phyloP scores from a whole-genome alignment of 1,140 invertebrate genomes.

The Drosophila watanabei region DNA sequence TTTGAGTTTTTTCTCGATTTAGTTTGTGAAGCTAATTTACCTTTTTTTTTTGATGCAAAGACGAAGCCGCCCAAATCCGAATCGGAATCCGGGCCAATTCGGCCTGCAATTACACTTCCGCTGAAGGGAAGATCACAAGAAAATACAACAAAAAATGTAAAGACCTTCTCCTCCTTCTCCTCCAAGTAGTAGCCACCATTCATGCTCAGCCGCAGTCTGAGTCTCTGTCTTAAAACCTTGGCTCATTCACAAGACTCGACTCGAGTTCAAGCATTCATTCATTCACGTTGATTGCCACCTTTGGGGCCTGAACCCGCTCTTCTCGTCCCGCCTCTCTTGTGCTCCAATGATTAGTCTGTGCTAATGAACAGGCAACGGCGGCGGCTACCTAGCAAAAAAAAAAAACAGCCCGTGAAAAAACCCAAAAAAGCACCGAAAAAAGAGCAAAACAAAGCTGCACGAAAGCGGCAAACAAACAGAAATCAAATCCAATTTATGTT shows the following conservation, averaged over 20 bases:
- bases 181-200: constrained; percentile 35
- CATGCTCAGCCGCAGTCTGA: constrained; percentile 34
- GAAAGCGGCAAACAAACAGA: constrained; percentile 75
- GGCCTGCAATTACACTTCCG: constrained; percentile 76
- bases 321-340: constrained; percentile 34
- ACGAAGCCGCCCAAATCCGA: constrained; percentile 52
- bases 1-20: constrained; percentile 1
- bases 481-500: constrained; percentile 80
- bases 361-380: constrained; percentile 74
- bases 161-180: constrained; percentile 30
- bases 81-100: constrained; percentile 45
- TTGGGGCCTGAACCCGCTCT: constrained; percentile 38
- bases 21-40: constrained; percentile 37
- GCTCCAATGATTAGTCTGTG: constrained; percentile 69
- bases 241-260: constrained; percentile 60
- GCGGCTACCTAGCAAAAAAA: constrained; percentile 49
- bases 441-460: constrained; percentile 47
- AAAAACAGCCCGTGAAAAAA: constrained; percentile 11
- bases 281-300: constrained; percentile 79
- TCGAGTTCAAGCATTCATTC: constrained; percentile 62
- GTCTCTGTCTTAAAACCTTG: constrained; percentile 25
- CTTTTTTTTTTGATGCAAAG: constrained; percentile 40
- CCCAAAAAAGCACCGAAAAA: constrained; percentile 51
- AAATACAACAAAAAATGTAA: constrained; percentile 18
- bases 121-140: constrained; percentile 39